Percentiles rank a stretch among this genome's conserved stretches.
Conservation (phyloP, 2,888 invertebrate genomes). For the Volucella bombylans region DNA sequence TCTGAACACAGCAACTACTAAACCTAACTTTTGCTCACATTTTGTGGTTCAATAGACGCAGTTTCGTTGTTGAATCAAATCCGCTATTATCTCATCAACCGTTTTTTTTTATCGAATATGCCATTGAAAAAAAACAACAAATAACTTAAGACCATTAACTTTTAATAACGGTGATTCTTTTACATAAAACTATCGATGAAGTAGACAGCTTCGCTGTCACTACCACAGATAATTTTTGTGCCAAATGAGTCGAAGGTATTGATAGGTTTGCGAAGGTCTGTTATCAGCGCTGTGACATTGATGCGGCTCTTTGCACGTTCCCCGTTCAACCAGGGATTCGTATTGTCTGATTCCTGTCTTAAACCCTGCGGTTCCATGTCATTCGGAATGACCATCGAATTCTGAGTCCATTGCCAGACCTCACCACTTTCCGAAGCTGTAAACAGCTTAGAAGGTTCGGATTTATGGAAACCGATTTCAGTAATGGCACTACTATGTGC, state of each 20-base stretch:
- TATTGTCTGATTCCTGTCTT: slow-evolving; percentile 74
- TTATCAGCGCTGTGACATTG: slow-evolving; percentile 86
- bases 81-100: no score
- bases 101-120: no score
- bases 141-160: not conserved
- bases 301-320: slow-evolving; percentile 86
- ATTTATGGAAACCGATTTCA: slow-evolving; percentile 94
- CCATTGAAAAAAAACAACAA: not conserved
- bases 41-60: no score
- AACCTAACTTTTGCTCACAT: no score
- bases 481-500: slow-evolving; percentile 90
- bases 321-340: slow-evolving; percentile 87
- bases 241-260: slow-evolving; percentile 91
- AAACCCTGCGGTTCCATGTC: slow-evolving; percentile 73
- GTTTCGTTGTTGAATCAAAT: no score
- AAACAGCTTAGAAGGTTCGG: slow-evolving; percentile 92
- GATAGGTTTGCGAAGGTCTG: slow-evolving; percentile 89
- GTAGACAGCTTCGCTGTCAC: slow-evolving; percentile 95
- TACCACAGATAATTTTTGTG: slow-evolving; percentile 90
- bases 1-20: no score
- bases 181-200: slow-evolving; percentile 86
- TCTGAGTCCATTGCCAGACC: slow-evolving; percentile 94
- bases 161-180: slow-evolving; percentile 22
- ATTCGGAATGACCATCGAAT: slow-evolving; percentile 79
- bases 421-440: slow-evolving; percentile 92